Percentiles rank a stretch among this genome's conserved stretches.
These are phyloP conservation scores for Drosophila macrothrix DNA, from an alignment of 2,888 invertebrate genomes.

Conservation along the genomic window DNA sequence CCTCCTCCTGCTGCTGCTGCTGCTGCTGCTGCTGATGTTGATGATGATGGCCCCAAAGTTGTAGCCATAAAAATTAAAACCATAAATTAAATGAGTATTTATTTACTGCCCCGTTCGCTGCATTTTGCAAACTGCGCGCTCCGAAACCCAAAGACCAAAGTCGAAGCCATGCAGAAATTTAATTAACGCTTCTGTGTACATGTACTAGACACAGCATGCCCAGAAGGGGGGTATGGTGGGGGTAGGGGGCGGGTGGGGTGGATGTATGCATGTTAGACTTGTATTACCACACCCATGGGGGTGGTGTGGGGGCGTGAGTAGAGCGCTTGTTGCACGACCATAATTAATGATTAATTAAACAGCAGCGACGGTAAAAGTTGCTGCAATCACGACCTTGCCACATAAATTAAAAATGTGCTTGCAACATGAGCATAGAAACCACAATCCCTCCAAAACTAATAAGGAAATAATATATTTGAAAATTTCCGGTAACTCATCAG, in stretches of 20 bases:
- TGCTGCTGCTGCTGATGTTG: slow-evolving; percentile 32
- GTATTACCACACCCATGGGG: neutral
- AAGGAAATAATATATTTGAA: neutral
- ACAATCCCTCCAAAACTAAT: neutral
- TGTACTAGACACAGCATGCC: slow-evolving; percentile 73
- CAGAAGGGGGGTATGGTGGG: neutral
- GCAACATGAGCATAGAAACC: neutral
- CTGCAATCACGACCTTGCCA: slow-evolving; percentile 43
- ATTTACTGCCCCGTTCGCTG: slow-evolving; percentile 71
- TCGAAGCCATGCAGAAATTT: slow-evolving; percentile 71
- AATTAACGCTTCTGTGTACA: slow-evolving; percentile 80
- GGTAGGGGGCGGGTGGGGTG: too few relatives aligned
- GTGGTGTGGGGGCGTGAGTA: slow-evolving; percentile 30
- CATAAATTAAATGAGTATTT: slow-evolving; percentile 81
- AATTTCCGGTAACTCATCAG: neutral
- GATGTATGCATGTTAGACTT: neutral
- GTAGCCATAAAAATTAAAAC: slow-evolving; percentile 80
- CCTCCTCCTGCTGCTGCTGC: slow-evolving; percentile 6
- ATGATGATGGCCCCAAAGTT: slow-evolving; percentile 70
- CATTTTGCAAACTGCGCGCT: slow-evolving; percentile 38
- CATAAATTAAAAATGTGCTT: slow-evolving; percentile 43
- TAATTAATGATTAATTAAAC: slow-evolving; percentile 79
- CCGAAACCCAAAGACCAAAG: slow-evolving; percentile 27
- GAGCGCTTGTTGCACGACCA: slow-evolving; percentile 59
- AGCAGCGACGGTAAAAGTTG: slow-evolving; percentile 30